A percentile compares a stretch with the other conserved stretches of the same genome.
These are phyloP conservation scores for Drosophila triauraria DNA, from an alignment of 1,140 invertebrate species.

Conservation along the genomic window DNA sequence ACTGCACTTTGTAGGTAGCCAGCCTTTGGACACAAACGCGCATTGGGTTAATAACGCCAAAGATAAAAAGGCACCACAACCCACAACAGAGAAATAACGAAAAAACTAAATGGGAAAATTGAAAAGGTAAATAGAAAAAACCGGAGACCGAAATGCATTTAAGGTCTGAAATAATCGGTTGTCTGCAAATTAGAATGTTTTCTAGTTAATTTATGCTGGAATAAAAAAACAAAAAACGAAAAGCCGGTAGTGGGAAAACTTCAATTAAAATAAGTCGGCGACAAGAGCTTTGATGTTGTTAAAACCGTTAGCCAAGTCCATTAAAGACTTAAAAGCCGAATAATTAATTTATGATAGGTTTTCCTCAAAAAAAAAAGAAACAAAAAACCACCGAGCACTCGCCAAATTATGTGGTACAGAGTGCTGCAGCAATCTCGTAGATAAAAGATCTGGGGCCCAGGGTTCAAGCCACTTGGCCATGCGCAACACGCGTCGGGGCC, in stretches of 20 bases:
- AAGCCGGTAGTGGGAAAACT: conserved; percentile 18
- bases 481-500: conserved; percentile 65
- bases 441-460: conserved; percentile 42
- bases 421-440: conserved; percentile 34
- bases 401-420: conserved; percentile 72
- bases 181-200: conserved; percentile 76
- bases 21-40: conserved; percentile 63
- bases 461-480: conserved; percentile 68
- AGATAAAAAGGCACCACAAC: conserved; percentile 34
- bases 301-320: conserved; percentile 24
- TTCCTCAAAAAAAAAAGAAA: not conserved
- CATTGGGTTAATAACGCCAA: conserved; percentile 71
- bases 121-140: conserved; percentile 16
- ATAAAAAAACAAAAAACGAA: conserved; percentile 7
- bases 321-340: conserved; percentile 26
- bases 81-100: conserved; percentile 1
- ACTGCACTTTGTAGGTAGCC: conserved; percentile 62
- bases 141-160: conserved; percentile 17
- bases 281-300: conserved; percentile 55
- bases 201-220: conserved; percentile 63
- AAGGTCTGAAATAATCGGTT: conserved; percentile 22
- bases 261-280: conserved; percentile 42
- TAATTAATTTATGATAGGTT: conserved; percentile 44
- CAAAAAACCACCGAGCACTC: conserved; percentile 34
- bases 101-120: conserved; percentile 27